Conservation (phyloP, 1,140 invertebrate genomes). For the Acromyrmex heyeri region DNA sequence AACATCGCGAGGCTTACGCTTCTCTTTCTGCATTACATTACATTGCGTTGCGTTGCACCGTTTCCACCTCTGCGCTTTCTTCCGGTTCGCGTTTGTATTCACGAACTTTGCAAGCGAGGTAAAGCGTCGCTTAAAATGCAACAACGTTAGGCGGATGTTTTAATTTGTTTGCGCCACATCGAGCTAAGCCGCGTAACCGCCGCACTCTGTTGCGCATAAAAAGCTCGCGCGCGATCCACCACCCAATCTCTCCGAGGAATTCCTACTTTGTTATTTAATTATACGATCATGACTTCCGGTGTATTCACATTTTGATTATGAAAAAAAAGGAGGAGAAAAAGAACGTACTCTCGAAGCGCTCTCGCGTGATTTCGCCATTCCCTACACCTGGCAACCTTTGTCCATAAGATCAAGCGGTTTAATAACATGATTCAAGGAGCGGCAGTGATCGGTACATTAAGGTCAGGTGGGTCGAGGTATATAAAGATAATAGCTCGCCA, state of each 20-base stretch:
- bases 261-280: slow-evolving; percentile 64
- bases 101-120: slow-evolving; percentile 39
- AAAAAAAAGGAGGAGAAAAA: not conserved
- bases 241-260: slow-evolving; percentile 39
- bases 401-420: slow-evolving; percentile 71
- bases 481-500: slow-evolving; percentile 77
- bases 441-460: slow-evolving; percentile 73
- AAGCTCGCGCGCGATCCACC: slow-evolving; percentile 40
- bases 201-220: slow-evolving; percentile 58
- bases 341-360: slow-evolving; percentile 3
- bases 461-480: slow-evolving; percentile 72
- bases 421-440: slow-evolving; percentile 74
- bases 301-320: slow-evolving; percentile 62
- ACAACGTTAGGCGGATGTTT: slow-evolving; percentile 54
- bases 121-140: slow-evolving; percentile 52
- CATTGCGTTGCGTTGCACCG: not conserved
- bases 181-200: slow-evolving; percentile 57
- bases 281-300: slow-evolving; percentile 61
- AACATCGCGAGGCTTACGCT: slow-evolving; percentile 49
- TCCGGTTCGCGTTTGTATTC: slow-evolving; percentile 55
- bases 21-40: slow-evolving; percentile 1
- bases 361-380: slow-evolving; percentile 64
- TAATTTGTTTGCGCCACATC: slow-evolving; percentile 63
- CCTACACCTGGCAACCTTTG: slow-evolving; percentile 66
- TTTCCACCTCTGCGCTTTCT: slow-evolving; percentile 21